phyloP scores from a whole-genome alignment of 2,113 vertebrate species.

The Chloebia gouldiae region DNA sequence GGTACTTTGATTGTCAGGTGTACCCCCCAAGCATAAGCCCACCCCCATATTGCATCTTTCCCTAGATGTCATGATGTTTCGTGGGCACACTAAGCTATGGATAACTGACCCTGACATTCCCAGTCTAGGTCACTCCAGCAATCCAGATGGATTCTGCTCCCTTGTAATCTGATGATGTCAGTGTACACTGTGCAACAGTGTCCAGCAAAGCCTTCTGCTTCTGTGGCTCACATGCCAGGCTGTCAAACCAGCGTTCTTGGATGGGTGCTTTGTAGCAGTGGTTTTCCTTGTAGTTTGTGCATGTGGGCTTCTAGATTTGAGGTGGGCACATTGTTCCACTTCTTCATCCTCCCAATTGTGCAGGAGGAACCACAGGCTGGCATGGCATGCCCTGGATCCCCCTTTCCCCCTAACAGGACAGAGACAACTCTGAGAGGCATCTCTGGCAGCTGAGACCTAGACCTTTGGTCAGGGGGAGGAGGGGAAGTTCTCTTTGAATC shows the following conservation, averaged over 20 bases:
- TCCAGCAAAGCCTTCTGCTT: neutral
- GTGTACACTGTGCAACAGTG: neutral
- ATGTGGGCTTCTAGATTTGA: neutral
- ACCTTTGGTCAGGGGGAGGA: neutral
- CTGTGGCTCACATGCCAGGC: neutral
- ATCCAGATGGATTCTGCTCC: neutral
- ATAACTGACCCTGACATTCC: neutral
- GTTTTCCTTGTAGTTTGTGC: neutral
- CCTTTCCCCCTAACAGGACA: neutral
- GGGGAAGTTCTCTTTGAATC: neutral
- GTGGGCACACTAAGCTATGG: neutral
- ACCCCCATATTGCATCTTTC: neutral
- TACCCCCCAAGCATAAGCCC: neutral
- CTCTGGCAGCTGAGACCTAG: neutral
- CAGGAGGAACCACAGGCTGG: neutral
- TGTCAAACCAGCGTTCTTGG: neutral
- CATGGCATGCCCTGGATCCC: neutral
- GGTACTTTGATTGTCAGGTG: neutral
- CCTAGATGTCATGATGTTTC: neutral
- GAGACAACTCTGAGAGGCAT: neutral
- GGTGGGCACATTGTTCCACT: neutral
- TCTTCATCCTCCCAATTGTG: neutral
- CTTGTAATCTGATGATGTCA: neutral
- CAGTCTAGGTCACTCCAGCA: neutral
- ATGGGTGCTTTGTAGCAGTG: neutral